Percentiles rank a stretch among this genome's conserved stretches.
phyloP scores from a whole-genome alignment of 1,140 invertebrate genomes.

The Drosophila kikkawai region DNA sequence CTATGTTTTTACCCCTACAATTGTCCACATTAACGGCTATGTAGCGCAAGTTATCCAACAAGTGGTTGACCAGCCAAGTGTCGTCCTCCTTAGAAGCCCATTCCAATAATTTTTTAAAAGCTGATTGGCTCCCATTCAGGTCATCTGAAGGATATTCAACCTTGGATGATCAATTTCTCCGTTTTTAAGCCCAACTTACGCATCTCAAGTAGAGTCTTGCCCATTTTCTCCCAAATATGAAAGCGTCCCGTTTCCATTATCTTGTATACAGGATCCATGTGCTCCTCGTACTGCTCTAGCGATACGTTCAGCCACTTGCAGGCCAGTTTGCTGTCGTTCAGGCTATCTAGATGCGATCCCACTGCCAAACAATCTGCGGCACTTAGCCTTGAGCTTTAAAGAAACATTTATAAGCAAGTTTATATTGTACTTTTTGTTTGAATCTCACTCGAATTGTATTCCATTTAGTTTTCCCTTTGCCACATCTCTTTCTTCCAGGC shows the following conservation, averaged over 20 bases:
- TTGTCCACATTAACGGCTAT: slow-evolving; percentile 17
- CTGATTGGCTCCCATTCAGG: background rate
- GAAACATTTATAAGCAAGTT: background rate
- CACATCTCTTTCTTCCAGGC: slow-evolving; percentile 36
- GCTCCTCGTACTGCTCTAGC: slow-evolving; percentile 26
- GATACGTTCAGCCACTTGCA: slow-evolving; percentile 41
- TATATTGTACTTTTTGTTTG: too few relatives aligned
- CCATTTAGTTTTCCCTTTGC: slow-evolving; percentile 28
- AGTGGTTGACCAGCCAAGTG: slow-evolving; percentile 1
- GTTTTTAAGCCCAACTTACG: background rate
- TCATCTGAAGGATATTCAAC: slow-evolving; percentile 1
- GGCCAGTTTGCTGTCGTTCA: background rate
- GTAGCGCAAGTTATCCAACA: slow-evolving; percentile 8
- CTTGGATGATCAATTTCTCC: too few relatives aligned
- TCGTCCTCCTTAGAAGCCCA: slow-evolving; percentile 1
- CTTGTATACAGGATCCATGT: slow-evolving; percentile 21
- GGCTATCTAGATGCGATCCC: slow-evolving; percentile 15
- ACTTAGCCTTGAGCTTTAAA: slow-evolving; percentile 31
- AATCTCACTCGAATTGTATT: slow-evolving; percentile 45
- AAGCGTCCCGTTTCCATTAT: slow-evolving; percentile 23
- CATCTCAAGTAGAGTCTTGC: background rate
- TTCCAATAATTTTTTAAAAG: background rate
- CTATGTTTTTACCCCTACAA: slow-evolving; percentile 26
- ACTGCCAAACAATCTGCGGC: slow-evolving; percentile 45
- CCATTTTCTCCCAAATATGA: slow-evolving; percentile 33